These are phyloP conservation scores for Strigamia crassipes DNA, from an alignment of 2,888 invertebrate genomes.

Conservation along the genomic window DNA sequence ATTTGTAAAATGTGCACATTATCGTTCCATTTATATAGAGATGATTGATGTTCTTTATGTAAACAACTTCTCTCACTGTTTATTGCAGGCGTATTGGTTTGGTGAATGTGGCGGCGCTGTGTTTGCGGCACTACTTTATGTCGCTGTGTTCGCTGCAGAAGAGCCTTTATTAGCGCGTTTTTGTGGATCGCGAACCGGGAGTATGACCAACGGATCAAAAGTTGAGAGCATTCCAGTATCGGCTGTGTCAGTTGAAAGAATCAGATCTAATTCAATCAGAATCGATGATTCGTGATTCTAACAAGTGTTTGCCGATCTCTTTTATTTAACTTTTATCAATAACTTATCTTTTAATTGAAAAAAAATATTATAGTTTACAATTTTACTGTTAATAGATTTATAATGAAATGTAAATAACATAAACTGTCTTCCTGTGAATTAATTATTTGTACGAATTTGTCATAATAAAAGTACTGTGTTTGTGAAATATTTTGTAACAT, in stretches of 20 bases:
- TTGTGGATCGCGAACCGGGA: neutral
- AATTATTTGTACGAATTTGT: neutral
- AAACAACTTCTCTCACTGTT: neutral
- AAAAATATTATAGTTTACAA: neutral
- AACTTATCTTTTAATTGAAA: neutral
- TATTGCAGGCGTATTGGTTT: slow-evolving; percentile 41
- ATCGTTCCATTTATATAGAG: neutral
- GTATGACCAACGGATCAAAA: neutral
- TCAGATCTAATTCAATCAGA: neutral
- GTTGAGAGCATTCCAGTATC: slow-evolving; percentile 33
- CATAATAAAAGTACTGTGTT: neutral
- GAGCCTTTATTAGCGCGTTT: slow-evolving; percentile 5
- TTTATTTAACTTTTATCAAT: neutral
- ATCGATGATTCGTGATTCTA: neutral
- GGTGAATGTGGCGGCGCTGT: slow-evolving; percentile 46
- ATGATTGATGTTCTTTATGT: neutral
- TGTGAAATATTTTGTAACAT: too few species aligned
- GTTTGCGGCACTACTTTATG: slow-evolving; percentile 42
- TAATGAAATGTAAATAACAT: neutral
- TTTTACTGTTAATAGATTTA: neutral
- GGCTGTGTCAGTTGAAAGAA: slow-evolving; percentile 3
- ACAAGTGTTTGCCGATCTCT: neutral
- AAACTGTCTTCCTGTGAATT: neutral
- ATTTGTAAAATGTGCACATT: neutral
- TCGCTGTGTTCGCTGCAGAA: slow-evolving; percentile 39